A percentile compares a stretch with the other conserved stretches of the same genome.
Conservation (phyloP, 2,113 vertebrate species). For the Melozone crissalis region DNA sequence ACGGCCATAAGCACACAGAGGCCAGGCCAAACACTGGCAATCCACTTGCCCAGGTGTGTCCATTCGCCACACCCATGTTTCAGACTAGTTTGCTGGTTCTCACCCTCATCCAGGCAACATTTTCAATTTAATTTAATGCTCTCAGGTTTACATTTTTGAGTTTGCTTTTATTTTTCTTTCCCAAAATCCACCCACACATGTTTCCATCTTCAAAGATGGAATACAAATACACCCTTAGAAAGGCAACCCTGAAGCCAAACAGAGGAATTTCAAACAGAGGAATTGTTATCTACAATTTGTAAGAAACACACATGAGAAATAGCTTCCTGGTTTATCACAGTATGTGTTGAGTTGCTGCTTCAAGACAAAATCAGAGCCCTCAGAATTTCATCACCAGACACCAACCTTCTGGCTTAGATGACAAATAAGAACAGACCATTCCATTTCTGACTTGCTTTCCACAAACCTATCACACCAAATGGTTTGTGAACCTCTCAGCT, state of each 20-base stretch:
- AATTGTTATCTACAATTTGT: not conserved
- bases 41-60: fast-evolving
- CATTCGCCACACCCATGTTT: not conserved
- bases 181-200: not conserved
- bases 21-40: not conserved
- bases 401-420: not conserved
- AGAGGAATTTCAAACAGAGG: not conserved
- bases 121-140: not conserved
- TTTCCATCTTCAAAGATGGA: not conserved
- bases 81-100: not conserved
- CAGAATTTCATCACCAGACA: not conserved
- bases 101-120: not conserved
- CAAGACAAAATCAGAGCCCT: not conserved
- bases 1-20: fast-evolving
- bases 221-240: not conserved
- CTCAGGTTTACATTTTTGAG: not conserved
- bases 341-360: not conserved
- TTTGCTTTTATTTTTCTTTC: not conserved
- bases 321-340: not conserved
- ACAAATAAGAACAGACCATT: not conserved
- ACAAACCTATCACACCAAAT: not conserved
- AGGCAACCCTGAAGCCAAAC: not conserved
- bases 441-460: not conserved
- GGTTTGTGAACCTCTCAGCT: not conserved
- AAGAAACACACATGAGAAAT: not conserved